A percentile compares a stretch with the other conserved stretches of the same genome.
Conservation (phyloP, 2,888 invertebrate genomes). For the Polia nebulosa region DNA sequence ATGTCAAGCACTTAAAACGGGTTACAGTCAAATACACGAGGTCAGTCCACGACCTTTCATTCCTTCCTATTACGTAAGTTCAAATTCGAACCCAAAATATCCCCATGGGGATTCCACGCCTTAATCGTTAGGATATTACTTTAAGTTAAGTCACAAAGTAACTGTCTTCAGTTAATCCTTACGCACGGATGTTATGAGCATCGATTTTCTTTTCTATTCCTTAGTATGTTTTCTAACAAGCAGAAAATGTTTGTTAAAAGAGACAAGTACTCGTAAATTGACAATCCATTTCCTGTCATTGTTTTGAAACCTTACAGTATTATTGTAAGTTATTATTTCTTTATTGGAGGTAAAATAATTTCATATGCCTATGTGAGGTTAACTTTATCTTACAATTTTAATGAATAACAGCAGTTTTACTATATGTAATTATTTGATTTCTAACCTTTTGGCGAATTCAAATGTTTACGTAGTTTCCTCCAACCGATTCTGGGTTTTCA, state of each 20-base stretch:
- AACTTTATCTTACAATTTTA: neutral
- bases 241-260: too few species aligned
- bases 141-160: conserved; percentile 16
- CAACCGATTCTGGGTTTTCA: neutral
- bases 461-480: too few species aligned
- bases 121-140: conserved; percentile 37
- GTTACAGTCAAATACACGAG: conserved; percentile 39
- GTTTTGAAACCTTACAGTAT: too few species aligned
- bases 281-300: too few species aligned
- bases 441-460: neutral
- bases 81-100: conserved; percentile 46
- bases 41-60: conserved; percentile 39
- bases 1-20: conserved; percentile 29
- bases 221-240: too few species aligned
- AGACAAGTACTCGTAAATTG: too few species aligned
- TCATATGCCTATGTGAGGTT: too few species aligned
- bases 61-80: conserved; percentile 50
- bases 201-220: too few species aligned
- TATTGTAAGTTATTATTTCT: too few species aligned
- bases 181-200: neutral
- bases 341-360: too few species aligned
- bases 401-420: neutral
- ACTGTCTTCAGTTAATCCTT: neutral
- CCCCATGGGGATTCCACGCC: conserved; percentile 46
- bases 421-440: too few species aligned